phyloP scores from a whole-genome alignment of 2,797 vertebrate species.

The Falco concolor region DNA sequence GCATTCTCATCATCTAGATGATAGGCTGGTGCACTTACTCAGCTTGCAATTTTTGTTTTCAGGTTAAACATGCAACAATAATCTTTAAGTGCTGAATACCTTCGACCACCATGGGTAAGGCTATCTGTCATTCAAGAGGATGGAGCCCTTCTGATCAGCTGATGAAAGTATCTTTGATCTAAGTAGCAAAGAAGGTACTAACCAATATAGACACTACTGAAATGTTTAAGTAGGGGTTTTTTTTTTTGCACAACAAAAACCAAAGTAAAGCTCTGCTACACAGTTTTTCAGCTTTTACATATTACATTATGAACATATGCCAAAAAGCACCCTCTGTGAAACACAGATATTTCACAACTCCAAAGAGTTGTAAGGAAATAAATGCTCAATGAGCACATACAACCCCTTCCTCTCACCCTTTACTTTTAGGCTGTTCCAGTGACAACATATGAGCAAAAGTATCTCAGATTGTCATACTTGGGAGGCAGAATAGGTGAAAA shows the following conservation, averaged over 20 bases:
- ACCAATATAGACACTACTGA: neutral
- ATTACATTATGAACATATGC: neutral
- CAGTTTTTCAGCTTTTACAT: neutral
- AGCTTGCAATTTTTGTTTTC: neutral
- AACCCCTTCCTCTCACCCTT: neutral
- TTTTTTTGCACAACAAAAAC: neutral
- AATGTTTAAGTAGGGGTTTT: too few species aligned
- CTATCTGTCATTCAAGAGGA: neutral
- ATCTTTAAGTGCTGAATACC: rapidly evolving
- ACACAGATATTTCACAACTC: neutral
- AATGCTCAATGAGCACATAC: neutral
- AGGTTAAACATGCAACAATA: neutral
- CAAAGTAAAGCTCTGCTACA: neutral
- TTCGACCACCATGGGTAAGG: neutral
- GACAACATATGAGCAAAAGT: neutral
- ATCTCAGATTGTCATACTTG: neutral
- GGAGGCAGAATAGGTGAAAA: neutral
- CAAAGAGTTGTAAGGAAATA: neutral
- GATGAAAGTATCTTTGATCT: neutral
- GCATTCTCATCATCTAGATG: neutral
- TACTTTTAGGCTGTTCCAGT: neutral
- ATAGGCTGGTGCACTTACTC: neutral
- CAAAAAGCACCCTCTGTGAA: neutral
- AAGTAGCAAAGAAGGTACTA: neutral
- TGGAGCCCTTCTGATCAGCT: neutral